phyloP scores from a whole-genome alignment of 2,888 invertebrate species.

The Chymomyza caudatula region DNA sequence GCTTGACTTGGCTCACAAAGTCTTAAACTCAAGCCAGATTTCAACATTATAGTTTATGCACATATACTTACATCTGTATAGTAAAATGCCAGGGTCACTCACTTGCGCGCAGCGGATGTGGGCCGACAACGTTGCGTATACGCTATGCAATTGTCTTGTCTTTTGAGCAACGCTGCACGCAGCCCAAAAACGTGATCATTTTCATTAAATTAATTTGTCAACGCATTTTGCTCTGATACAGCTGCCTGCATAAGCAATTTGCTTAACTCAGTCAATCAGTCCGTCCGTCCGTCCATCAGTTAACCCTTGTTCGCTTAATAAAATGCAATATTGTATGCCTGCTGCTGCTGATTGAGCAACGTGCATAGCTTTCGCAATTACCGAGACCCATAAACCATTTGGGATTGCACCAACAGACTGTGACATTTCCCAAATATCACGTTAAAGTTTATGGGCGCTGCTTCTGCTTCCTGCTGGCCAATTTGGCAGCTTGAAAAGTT shows the following conservation, averaged over 20 bases:
- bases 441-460: not conserved
- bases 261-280: conserved; percentile 4
- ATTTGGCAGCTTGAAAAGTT: conserved; percentile 5
- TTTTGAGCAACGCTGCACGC: conserved; percentile 44
- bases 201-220: conserved; percentile 41
- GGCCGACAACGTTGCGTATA: conserved; percentile 3
- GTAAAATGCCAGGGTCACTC: conserved; percentile 61
- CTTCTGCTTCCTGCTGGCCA: conserved; percentile 2
- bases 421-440: conserved; percentile 53
- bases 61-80: not conserved
- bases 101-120: not conserved
- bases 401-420: conserved; percentile 12
- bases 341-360: conserved; percentile 44
- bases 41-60: too few species aligned
- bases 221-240: not conserved
- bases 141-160: conserved; percentile 6
- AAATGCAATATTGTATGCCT: conserved; percentile 22
- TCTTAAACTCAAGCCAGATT: not conserved
- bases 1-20: not conserved
- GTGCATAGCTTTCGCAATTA: conserved; percentile 59
- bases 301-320: not conserved
- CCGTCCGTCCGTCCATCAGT: not conserved
- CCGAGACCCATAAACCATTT: conserved; percentile 2
- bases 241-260: conserved; percentile 64
- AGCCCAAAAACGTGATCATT: conserved; percentile 62